phyloP scores from a whole-genome alignment of 2,797 vertebrate genomes.

The Oceanodroma leucorhoa region DNA sequence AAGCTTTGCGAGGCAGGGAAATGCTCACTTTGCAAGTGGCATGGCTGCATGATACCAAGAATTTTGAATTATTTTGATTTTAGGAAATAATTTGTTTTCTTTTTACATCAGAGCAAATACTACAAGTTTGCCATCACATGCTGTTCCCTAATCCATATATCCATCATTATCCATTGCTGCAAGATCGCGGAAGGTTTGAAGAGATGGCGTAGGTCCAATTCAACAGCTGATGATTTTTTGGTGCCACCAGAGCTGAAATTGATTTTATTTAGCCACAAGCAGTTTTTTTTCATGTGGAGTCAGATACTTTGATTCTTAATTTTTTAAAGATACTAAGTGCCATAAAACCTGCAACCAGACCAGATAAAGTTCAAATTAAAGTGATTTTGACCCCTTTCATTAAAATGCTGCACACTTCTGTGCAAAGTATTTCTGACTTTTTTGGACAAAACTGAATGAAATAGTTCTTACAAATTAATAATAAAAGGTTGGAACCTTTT shows the following conservation, averaged over 20 bases:
- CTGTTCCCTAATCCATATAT: neutral
- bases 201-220: neutral
- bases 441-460: conserved; percentile 47
- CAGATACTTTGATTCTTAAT: neutral
- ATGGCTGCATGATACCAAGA: neutral
- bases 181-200: neutral
- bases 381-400: conserved; percentile 24
- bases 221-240: neutral
- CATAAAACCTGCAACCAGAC: conserved; percentile 51
- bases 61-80: neutral
- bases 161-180: neutral
- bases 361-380: conserved; percentile 12
- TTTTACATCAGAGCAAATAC: neutral
- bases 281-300: neutral
- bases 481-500: conserved; percentile 69
- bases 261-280: neutral
- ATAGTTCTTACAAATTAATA: conserved; percentile 34
- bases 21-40: neutral
- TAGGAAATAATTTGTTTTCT: neutral
- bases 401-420: conserved; percentile 31
- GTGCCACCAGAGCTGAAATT: neutral
- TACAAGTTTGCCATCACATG: neutral
- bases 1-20: conserved; percentile 47
- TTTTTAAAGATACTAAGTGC: neutral
- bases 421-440: conserved; percentile 49